Conservation (phyloP, 2,797 vertebrate genomes). For the Sternotherus odoratus region DNA sequence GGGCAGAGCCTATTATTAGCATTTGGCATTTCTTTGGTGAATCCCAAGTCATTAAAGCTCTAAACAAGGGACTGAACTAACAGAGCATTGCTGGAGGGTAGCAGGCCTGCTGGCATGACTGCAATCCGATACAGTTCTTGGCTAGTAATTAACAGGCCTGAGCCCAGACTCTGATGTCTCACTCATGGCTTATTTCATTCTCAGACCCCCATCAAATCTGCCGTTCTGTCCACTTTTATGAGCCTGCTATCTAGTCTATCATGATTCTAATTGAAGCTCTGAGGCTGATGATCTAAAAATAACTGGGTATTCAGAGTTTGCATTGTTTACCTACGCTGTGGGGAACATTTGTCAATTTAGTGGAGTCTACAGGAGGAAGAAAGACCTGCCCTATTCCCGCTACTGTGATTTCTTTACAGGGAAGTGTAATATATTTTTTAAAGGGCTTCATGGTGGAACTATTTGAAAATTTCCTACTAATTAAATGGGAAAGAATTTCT, state of each 20-base stretch:
- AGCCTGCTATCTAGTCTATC: background rate
- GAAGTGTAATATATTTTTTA: background rate
- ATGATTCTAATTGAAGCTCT: background rate
- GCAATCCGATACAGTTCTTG: background rate
- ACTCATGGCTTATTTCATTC: background rate
- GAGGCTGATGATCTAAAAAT: background rate
- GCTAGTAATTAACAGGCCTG: background rate
- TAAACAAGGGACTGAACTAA: conserved; percentile 79
- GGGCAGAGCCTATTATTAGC: background rate
- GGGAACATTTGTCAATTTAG: background rate
- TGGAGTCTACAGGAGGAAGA: background rate
- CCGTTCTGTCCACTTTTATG: background rate
- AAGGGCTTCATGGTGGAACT: background rate
- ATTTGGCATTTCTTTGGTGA: background rate
- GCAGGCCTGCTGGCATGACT: background rate
- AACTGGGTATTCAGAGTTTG: background rate
- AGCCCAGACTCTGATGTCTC: background rate
- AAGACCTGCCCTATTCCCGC: background rate
- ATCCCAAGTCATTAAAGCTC: background rate
- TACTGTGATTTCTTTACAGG: background rate
- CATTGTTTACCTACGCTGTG: background rate
- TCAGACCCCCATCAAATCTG: background rate
- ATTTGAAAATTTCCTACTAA: background rate
- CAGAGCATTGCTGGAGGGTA: background rate
- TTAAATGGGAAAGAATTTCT: background rate